These are phyloP conservation scores for Spongilla lacustris DNA, from an alignment of 37 sponge, comb jelly and placozoan species.

Conservation along the genomic window DNA sequence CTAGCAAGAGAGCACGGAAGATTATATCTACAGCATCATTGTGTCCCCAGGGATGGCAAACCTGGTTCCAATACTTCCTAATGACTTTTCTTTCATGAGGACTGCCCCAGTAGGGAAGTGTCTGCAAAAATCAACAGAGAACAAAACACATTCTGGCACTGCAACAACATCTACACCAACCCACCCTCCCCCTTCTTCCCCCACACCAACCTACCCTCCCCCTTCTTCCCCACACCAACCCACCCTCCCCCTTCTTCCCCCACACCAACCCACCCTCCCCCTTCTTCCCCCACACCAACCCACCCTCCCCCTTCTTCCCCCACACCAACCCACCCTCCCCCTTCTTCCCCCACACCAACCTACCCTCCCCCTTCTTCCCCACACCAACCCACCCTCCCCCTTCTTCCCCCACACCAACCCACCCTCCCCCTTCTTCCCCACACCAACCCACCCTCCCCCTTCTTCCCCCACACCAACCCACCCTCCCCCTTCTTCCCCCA, in stretches of 20 bases:
- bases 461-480: not conserved
- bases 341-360: not conserved
- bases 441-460: no score
- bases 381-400: not conserved
- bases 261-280: not conserved
- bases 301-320: no score
- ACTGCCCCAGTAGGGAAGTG: constrained; percentile 94
- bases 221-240: not conserved
- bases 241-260: not conserved
- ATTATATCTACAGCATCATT: not conserved
- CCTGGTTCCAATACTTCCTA: constrained; percentile 92
- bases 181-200: not conserved
- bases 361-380: not conserved
- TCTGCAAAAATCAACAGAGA: constrained; percentile 13
- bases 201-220: not conserved
- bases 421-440: no score
- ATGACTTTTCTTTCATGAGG: constrained; percentile 87
- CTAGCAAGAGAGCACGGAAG: constrained; percentile 5
- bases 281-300: not conserved
- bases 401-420: not conserved
- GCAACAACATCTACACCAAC: not conserved
- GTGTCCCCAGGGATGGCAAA: not conserved
- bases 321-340: no score
- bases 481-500: not conserved
- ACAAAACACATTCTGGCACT: not conserved